Conservation (phyloP, 2,888 invertebrate species). For the Biston stratarius region DNA sequence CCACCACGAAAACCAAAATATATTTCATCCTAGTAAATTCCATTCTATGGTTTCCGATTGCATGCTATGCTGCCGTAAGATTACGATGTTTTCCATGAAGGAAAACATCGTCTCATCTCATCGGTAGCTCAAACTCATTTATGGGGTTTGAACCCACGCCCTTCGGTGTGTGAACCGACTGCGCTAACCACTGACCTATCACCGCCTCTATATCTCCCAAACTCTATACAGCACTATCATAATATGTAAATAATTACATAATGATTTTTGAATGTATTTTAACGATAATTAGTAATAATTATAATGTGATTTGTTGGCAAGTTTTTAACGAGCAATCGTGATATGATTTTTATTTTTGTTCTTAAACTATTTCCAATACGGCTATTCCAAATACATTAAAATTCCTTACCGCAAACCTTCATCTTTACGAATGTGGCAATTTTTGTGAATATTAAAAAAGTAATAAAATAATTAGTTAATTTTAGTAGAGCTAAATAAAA, state of each 20-base stretch:
- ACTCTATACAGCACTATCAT: neutral
- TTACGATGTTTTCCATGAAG: no score
- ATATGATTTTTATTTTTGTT: constrained; percentile 3
- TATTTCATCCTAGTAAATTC: no score
- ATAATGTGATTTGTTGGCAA: neutral
- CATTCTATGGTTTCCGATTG: no score
- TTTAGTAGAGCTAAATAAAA: no score
- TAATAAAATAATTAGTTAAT: no score
- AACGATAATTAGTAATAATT: neutral
- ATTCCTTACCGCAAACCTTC: neutral
- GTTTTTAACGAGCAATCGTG: constrained; percentile 1
- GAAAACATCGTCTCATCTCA: no score
- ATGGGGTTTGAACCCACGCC: no score
- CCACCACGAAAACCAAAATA: no score
- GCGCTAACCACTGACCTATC: no score
- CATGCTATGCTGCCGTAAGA: no score
- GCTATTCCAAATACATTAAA: constrained; percentile 6
- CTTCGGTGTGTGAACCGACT: no score
- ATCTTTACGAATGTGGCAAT: neutral
- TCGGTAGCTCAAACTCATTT: no score
- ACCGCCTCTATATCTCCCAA: neutral
- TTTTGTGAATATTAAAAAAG: neutral
- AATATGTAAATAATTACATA: constrained; percentile 2
- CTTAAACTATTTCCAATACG: constrained; percentile 5
- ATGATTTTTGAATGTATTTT: neutral